Evolutionary conservation across 2,888 invertebrate species (phyloP).

Genomic region (Cetonia aurata): DNA sequence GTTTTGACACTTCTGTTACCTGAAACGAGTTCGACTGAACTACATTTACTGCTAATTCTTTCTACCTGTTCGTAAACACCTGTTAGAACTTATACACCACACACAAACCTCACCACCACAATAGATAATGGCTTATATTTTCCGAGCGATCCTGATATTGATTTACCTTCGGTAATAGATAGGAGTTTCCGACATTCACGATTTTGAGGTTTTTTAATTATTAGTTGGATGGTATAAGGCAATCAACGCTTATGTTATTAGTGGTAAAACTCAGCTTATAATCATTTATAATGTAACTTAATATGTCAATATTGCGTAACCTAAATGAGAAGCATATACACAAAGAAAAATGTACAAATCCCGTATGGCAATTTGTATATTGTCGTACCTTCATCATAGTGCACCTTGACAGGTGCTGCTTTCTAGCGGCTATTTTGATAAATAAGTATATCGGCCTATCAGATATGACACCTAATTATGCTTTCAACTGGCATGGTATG

Average conservation of each 20-base stretch:
- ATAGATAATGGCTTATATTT: conserved; percentile 37
- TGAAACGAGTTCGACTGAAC: conserved; percentile 31
- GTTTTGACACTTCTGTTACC: conserved; percentile 48
- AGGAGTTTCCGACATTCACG: conserved; percentile 1
- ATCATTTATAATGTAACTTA: no score
- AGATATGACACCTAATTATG: no score
- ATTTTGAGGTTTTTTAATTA: conserved; percentile 10
- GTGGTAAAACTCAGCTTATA: no score
- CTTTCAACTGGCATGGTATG: no score
- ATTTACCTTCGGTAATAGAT: conserved; percentile 31
- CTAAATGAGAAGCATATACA: no score
- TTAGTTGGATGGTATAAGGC: neutral
- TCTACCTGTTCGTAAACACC: conserved; percentile 44
- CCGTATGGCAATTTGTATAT: no score
- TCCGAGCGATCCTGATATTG: conserved; percentile 29
- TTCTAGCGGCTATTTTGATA: no score
- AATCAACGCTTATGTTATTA: neutral
- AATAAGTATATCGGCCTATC: no score
- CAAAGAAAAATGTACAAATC: no score
- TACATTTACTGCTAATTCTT: conserved; percentile 35
- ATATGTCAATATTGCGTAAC: no score
- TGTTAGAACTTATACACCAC: conserved; percentile 42
- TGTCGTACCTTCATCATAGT: no score
- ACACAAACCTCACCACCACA: conserved; percentile 26
- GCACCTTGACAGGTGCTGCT: no score